Evolutionary conservation across 2,888 invertebrate species (phyloP).

Genomic region (Zaprionus bogoriensis): DNA sequence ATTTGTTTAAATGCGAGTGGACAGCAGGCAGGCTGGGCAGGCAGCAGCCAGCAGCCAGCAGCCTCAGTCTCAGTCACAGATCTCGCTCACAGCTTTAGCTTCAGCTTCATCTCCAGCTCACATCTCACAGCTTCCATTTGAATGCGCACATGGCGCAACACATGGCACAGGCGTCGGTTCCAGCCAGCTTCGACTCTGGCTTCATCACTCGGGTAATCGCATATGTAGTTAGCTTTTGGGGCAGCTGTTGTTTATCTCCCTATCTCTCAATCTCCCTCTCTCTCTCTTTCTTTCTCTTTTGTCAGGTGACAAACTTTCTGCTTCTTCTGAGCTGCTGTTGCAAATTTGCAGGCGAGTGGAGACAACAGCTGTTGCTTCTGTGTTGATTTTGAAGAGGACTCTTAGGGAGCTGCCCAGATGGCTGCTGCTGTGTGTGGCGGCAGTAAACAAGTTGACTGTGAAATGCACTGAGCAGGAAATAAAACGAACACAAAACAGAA

Average conservation of each 20-base stretch:
- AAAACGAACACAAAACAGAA: constrained; percentile 12
- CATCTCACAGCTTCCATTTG: constrained; percentile 74
- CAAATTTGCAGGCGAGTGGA: constrained; percentile 30
- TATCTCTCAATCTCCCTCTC: too few species aligned
- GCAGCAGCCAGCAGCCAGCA: constrained; percentile 9
- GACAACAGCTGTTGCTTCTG: constrained; percentile 54
- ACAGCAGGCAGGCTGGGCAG: constrained; percentile 21
- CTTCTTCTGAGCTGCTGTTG: constrained; percentile 16
- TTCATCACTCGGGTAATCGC: constrained; percentile 51
- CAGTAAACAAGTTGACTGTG: constrained; percentile 59
- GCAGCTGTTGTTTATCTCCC: constrained; percentile 49
- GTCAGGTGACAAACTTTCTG: constrained; percentile 66
- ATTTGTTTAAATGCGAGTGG: constrained; percentile 68
- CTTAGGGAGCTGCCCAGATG: constrained; percentile 19
- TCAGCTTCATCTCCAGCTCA: constrained; percentile 14
- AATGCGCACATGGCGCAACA: constrained; percentile 63
- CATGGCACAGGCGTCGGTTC: constrained; percentile 59
- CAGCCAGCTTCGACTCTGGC: background rate
- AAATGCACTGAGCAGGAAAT: constrained; percentile 47
- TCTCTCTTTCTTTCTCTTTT: constrained; percentile 8
- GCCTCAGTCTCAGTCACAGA: too few species aligned
- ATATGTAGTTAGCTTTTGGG: constrained; percentile 31
- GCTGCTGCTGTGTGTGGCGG: constrained; percentile 31
- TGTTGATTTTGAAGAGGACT: constrained; percentile 46
- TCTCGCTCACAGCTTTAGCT: too few species aligned